Percentiles rank a stretch among this genome's conserved stretches.
phyloP scores from a whole-genome alignment of 2,888 invertebrate genomes.

The Stegophylla sp. region DNA sequence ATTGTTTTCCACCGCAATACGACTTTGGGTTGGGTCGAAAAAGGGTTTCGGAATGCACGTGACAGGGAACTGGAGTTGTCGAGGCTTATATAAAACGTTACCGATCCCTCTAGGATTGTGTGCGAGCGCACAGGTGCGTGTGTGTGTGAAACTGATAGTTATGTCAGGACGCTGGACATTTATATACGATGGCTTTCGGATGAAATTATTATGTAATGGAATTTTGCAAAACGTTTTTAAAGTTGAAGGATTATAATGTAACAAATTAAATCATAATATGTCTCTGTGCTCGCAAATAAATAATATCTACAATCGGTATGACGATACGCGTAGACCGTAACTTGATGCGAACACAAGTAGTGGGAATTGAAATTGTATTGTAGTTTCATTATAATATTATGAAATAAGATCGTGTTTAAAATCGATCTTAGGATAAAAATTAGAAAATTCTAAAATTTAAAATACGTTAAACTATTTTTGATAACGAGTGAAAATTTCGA shows the following conservation, averaged over 20 bases:
- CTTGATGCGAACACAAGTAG: too few relatives aligned
- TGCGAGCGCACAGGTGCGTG: neutral
- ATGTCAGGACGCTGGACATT: neutral
- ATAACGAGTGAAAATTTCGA: too few relatives aligned
- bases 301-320: too few relatives aligned
- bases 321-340: too few relatives aligned
- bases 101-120: neutral
- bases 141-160: constrained; percentile 27
- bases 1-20: neutral
- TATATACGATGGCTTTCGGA: neutral
- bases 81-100: constrained; percentile 25
- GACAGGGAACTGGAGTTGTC: constrained; percentile 38
- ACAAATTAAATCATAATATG: too few relatives aligned
- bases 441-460: too few relatives aligned
- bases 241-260: neutral
- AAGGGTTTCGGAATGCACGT: constrained; percentile 30
- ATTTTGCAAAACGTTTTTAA: neutral
- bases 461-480: too few relatives aligned
- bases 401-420: too few relatives aligned
- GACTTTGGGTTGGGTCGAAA: constrained; percentile 20
- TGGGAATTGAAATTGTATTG: too few relatives aligned
- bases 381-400: too few relatives aligned
- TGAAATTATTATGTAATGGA: neutral
- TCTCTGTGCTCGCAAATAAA: too few relatives aligned
- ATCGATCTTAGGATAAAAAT: too few relatives aligned